Evolutionary conservation across 2,888 invertebrate genomes (phyloP), one percentile per base, ranked within the genome.

Genomic region (Ferdinandea cuprea): DNA sequence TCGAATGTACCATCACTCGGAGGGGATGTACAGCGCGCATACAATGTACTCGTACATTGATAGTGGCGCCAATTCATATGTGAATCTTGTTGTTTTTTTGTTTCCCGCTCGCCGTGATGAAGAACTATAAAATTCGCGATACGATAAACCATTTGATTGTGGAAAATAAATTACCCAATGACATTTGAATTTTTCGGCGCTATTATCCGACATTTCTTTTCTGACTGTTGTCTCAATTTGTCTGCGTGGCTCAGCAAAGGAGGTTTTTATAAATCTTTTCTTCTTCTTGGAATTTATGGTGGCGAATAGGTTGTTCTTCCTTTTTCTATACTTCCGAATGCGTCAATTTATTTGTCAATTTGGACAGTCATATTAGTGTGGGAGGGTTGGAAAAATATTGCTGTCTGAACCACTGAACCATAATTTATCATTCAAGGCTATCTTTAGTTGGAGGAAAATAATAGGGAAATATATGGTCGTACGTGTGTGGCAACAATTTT

Each of bases 271-370:
- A 52, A 65, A 50, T 58, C 58, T 56, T 65, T 19, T 44, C 25
- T 44, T 63, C 54, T 30, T n/a, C 21, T 6, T 17, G 28, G 74
- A 40, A 74, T 58, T 30, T 15, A 54, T 11, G 25, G 28, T 25
- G 46, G 37, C 35, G 9, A 25, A 59, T 65, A 46, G 28, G 48
- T 28, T 52, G 35, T 17, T 32, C 40, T 32, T 48, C 40, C 44
- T 21, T 58, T 63, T 74, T 42, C n/a, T 80, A 56, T 56, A 25
- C 77, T 61, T 9, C 19, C 65, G 66, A 66, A 81, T 81, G 81
- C 71, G 77, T 77, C 77, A 81, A 81, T 81, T 77, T 81, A 81
- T 81, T 71, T 66, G 81, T 77, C 81, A 71, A 77, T 81, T 76
- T 81, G 71, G 81, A 81, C 59, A 81, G 66, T 77, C 76, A 76